Conservation (phyloP, 2,888 invertebrate species). For the Eilema depressum region DNA sequence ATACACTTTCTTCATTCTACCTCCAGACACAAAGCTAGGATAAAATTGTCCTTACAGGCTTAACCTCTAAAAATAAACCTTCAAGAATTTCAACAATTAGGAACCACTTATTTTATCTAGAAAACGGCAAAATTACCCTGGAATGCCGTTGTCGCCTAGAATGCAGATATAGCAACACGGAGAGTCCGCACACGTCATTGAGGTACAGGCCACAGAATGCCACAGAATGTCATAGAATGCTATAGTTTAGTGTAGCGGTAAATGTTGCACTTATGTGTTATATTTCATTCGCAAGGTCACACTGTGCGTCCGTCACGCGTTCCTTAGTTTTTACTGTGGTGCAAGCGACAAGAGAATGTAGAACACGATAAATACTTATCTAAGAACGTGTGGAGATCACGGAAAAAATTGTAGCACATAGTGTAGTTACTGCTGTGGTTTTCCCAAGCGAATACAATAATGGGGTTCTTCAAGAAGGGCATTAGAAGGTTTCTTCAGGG, state of each 20-base stretch:
- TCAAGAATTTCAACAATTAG: constrained; percentile 11
- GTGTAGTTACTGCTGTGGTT: too few relatives aligned
- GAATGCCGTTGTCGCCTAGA: constrained; percentile 23
- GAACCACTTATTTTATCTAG: background rate
- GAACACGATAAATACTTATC: background rate
- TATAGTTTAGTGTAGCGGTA: constrained; percentile 40
- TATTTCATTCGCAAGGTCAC: constrained; percentile 63
- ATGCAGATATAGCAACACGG: constrained; percentile 19
- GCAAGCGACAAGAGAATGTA: constrained; percentile 37
- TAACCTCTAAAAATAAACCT: background rate
- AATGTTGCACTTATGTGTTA: constrained; percentile 50
- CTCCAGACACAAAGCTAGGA: too few relatives aligned
- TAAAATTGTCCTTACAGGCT: too few relatives aligned
- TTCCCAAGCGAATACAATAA: too few relatives aligned
- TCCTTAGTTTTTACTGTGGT: constrained; percentile 56
- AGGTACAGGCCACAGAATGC: background rate
- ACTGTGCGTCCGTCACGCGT: constrained; percentile 63
- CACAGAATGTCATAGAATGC: background rate
- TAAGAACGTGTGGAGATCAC: background rate
- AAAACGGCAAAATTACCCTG: constrained; percentile 11
- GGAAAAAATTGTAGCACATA: too few relatives aligned
- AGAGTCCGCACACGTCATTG: background rate
- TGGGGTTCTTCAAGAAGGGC: too few relatives aligned
- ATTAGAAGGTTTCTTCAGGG: too few relatives aligned
- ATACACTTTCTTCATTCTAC: too few relatives aligned